These are phyloP conservation scores for Pseudomyrmex sp. DNA, from an alignment of 1,140 invertebrate genomes.

Conservation along the genomic window DNA sequence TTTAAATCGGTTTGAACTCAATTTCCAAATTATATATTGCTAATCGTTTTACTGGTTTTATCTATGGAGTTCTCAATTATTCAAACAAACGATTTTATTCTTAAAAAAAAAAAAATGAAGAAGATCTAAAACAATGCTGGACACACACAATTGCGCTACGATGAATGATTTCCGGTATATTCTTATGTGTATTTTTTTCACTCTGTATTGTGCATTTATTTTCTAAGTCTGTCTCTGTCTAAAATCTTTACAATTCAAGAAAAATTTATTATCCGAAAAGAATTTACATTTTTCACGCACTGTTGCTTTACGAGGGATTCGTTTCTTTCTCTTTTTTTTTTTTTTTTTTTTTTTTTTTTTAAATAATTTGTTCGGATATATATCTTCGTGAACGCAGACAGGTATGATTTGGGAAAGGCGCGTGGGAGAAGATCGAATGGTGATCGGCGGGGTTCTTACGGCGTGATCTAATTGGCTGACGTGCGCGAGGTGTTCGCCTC, in stretches of 20 bases:
- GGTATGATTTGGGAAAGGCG: constrained; percentile 35
- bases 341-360: not conserved
- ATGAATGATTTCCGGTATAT: too few species aligned
- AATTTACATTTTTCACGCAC: not conserved
- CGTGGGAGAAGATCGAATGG: constrained; percentile 18
- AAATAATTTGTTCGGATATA: not conserved
- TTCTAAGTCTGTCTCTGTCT: not conserved
- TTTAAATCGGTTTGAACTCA: not conserved
- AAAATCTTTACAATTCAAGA: too few species aligned
- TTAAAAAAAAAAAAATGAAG: not conserved
- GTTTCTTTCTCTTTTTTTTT: not conserved
- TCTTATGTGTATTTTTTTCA: not conserved
- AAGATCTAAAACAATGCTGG: not conserved
- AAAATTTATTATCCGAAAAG: not conserved
- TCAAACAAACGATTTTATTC: not conserved
- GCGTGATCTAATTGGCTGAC: constrained; percentile 70
- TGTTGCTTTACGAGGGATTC: too few species aligned
- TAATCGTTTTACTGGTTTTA: not conserved
- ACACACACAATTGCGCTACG: not conserved
- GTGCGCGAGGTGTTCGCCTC: constrained; percentile 69
- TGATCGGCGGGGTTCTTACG: constrained; percentile 51
- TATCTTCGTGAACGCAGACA: not conserved
- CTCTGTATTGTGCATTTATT: not conserved
- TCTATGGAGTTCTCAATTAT: not conserved
- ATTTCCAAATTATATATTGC: not conserved